phyloP scores from a whole-genome alignment of 1,140 invertebrate species.

The Drosophila sturtevanti region DNA sequence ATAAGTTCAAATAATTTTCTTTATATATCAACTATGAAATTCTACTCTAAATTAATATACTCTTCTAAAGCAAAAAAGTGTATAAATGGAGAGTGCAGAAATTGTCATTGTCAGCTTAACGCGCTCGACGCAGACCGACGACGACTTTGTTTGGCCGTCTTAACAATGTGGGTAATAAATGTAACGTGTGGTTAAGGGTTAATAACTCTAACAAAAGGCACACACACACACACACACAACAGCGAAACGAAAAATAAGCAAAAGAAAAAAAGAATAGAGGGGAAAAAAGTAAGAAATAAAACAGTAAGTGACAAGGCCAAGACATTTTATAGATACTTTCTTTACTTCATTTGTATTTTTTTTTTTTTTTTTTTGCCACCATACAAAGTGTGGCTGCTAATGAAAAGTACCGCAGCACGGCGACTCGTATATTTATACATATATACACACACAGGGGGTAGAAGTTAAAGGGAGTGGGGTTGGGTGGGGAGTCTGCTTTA shows the following conservation, averaged over 20 bases:
- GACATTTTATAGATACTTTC: slow-evolving; percentile 64
- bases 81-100: background rate
- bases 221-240: slow-evolving; percentile 28
- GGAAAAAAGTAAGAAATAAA: slow-evolving; percentile 49
- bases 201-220: slow-evolving; percentile 72
- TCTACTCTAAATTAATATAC: background rate
- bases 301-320: slow-evolving; percentile 45
- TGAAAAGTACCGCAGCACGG: slow-evolving; percentile 57
- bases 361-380: slow-evolving; percentile 14
- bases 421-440: slow-evolving; percentile 32
- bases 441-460: slow-evolving; percentile 32
- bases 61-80: background rate
- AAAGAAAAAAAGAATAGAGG: slow-evolving; percentile 15
- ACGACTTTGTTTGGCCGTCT: slow-evolving; percentile 38
- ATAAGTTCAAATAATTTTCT: slow-evolving; percentile 23
- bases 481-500: slow-evolving; percentile 8
- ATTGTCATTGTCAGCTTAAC: slow-evolving; percentile 77
- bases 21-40: background rate
- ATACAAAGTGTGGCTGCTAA: slow-evolving; percentile 72
- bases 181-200: slow-evolving; percentile 78
- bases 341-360: slow-evolving; percentile 32
- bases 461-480: slow-evolving; percentile 18
- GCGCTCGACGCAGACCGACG: slow-evolving; percentile 37
- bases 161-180: slow-evolving; percentile 71
- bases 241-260: slow-evolving; percentile 5